Base-by-base conservation (phyloP, 2,797 vertebrate genomes). In the Macrochelys suwanniensis region DNA sequence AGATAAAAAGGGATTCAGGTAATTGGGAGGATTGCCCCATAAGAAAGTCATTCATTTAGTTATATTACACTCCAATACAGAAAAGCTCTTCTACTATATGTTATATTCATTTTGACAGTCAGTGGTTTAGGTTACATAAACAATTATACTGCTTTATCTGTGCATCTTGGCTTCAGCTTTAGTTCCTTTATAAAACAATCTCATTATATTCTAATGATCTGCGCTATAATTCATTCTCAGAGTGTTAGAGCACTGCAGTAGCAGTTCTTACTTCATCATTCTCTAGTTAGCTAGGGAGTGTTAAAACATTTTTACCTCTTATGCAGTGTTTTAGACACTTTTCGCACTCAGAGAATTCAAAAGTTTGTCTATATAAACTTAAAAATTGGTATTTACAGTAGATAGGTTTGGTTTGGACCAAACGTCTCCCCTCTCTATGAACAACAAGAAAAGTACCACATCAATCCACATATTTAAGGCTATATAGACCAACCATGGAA, bases 261-360 rank as follows among this genome's bases (percentile, higher is more conserved):
- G 8, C 2, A 12, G 9, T 15, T 12, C 6, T 1, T 45, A 17
- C 3, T 50, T 88, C 89, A 8, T 45, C 13, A 84, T 92, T n/a
- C 56, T 19, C 94, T 7, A 74, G 42, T 25, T 42, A 74, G 71
- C 23, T 4, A 5, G 61, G 61, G 33, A 12, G 61, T 25, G 37
- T 45, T 25, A 0, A 90, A 90, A 71, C n/a, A 76, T 54, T 92
- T 85, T 65, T 80, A 33, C 2, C 47, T 65, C 7, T 88, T 83
- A 49, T 0, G 50, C 83, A 88, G 89, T 2, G 0, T 11, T 17
- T 45, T 82, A 0, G 2, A 33, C 1, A 0, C 0, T 81, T 93
- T 37, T 56, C 10, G 13, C 28, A 45, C 89, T 84, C 15, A 12
- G 26, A 1, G n/a, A 80, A 33, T 54, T 54, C 42, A 84, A 59